Evolutionary conservation across 2,888 invertebrate species (phyloP), one percentile per base, ranked within the genome.

Genomic region (Formica aserva): DNA sequence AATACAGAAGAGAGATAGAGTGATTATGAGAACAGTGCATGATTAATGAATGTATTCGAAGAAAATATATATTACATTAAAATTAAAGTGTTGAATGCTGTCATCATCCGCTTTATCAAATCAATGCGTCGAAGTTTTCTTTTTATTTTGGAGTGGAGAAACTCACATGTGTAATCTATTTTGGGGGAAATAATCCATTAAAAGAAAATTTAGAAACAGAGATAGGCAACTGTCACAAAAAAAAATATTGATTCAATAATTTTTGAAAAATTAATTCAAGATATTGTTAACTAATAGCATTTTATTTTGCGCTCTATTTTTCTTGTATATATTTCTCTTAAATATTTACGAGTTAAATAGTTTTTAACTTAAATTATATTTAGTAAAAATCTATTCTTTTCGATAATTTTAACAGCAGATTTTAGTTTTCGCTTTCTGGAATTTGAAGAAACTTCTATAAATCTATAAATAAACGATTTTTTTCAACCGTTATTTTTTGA

Each of bases 11-110:
- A 77, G 35, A 80, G 78, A 71, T 62, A 69, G 5, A 60, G 48
- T 71, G 60, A 69, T 8, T 35, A n/a, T 80, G 71, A 52, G 8
- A 71, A 35, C 69, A 60, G n/a, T 80, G 71, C 78, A 69, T 57
- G 71, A 71, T 71, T 45, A 38, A 80, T 80, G 45, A 80, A 80
- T 71, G 78, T 26, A 60, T 69, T 60, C 8, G 0, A 35, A 60
- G 4, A 35, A 71, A 38, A 18, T 41, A 15, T 67, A 32, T 67
- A 1, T 22, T 9, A 41, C 29, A 3, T 65, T 32, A 35, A 35
- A 6, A 26, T 26, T 26, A 35, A 26, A 26, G 6, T 26, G 26
- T 3, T 52, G 48, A 77, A 29, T 18, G 4, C 26, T 55, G 38
- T 66, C 8, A 26, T 45, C 1, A 45, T 32, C 62, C n/a, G 11